Base-by-base conservation (phyloP, 2,797 vertebrate species). In the Manis pentadactyla region DNA sequence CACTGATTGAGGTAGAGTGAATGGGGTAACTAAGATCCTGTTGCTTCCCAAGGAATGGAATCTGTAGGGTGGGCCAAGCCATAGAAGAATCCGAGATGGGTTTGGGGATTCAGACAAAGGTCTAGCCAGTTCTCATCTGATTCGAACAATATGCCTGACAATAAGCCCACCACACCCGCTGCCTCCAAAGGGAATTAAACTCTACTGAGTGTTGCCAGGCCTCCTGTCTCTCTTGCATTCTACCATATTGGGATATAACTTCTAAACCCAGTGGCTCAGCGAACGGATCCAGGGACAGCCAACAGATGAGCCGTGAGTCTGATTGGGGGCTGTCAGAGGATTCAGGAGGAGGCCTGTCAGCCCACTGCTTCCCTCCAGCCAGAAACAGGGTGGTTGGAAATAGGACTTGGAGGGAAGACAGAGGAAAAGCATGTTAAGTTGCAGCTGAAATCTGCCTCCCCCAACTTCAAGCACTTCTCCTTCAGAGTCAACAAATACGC, bases 401-500 rank as follows among this genome's bases (percentile, higher is more conserved):
- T 97, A 96, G 91, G 71, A 96, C 93, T 13, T 59, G 86, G 95
- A 87, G 77, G 94, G 96, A 97, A 90, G 96, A 96, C 96, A 96
- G 97, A 98, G 86, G 94, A 97, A 97, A 96, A 95, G 61, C 97
- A 95, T 96, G 96, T 97, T 98, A 98, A 97, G 95, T 94, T 97
- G 96, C 98, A 98, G 92, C 98, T 86, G 97, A 98, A 98, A 97
- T 88, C 94, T 93, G 94, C 98, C 97, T 97, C 96, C 97, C 96
- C 97, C 94, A 97, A 94, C 90, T 97, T 97, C 73, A 88, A 88
- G 91, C 95, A 71, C 66, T 74, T 73, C 94, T 37, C 82, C 96
- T 97, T 97, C 97, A 95, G 97, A 98, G 98, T 99, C 98, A 98
- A 98, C 98, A 98, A 99, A 99, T 99, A 98, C 99, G 99, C 98